Percentiles rank a stretch among this genome's conserved stretches.
Conservation (phyloP, 1,140 invertebrate genomes). For the Anadara kagoshimensis region DNA sequence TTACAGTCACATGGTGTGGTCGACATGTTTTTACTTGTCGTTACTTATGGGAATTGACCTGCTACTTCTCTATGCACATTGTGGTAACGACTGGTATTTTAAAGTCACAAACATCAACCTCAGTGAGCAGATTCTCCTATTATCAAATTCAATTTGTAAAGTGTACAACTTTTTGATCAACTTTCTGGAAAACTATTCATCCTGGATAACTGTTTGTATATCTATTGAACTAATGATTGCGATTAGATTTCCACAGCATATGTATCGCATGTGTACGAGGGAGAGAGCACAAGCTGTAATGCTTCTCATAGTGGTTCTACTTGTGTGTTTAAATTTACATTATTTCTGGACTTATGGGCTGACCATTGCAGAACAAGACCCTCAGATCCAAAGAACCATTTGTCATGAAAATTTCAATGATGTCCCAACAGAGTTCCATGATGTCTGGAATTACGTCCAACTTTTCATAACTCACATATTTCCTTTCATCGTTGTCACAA, state of each 20-base stretch:
- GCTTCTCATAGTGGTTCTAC: slow-evolving; percentile 63
- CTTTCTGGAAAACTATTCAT: slow-evolving; percentile 58
- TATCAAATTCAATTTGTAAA: slow-evolving; percentile 68
- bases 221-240: slow-evolving; percentile 65
- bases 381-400: slow-evolving; percentile 12
- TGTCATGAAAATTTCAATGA: slow-evolving; percentile 40
- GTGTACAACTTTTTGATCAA: slow-evolving; percentile 65
- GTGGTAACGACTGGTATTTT: slow-evolving; percentile 64
- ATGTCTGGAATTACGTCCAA: slow-evolving; percentile 18
- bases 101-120: slow-evolving; percentile 44
- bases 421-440: slow-evolving; percentile 49
- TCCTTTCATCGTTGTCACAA: slow-evolving; percentile 49
- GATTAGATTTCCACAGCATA: slow-evolving; percentile 57
- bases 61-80: slow-evolving; percentile 63
- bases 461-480: slow-evolving; percentile 37
- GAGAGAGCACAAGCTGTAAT: slow-evolving; percentile 65
- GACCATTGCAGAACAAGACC: slow-evolving; percentile 41
- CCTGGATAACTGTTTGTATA: slow-evolving; percentile 70
- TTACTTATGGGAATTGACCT: slow-evolving; percentile 61
- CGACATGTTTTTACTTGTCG: slow-evolving; percentile 70
- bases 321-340: slow-evolving; percentile 70
- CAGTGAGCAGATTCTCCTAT: slow-evolving; percentile 50
- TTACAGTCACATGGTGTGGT: slow-evolving; percentile 63
- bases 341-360: slow-evolving; percentile 71
- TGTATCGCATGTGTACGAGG: slow-evolving; percentile 64